Percentiles rank a stretch among this genome's conserved stretches.
phyloP scores from a whole-genome alignment of 2,888 invertebrate genomes.

The Melinaea menophilus region DNA sequence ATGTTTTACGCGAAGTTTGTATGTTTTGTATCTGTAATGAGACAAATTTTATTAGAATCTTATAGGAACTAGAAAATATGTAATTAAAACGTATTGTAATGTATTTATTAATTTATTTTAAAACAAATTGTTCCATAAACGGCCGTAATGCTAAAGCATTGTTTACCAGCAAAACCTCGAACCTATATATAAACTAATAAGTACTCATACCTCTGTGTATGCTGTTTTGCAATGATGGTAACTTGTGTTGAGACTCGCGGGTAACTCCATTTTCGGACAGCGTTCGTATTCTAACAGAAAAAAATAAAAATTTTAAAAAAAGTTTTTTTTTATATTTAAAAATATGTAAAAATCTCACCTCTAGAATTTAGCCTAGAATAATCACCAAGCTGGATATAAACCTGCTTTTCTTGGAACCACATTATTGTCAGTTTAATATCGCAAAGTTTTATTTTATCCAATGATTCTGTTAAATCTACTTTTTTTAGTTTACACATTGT shows the following conservation, averaged over 20 bases:
- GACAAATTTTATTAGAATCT: conserved; percentile 9
- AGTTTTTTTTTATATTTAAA: background rate
- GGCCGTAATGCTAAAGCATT: too few species aligned
- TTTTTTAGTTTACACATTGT: conserved; percentile 79
- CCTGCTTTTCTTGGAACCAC: conserved; percentile 61
- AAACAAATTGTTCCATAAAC: too few species aligned
- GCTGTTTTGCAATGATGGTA: conserved; percentile 54
- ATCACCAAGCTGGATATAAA: conserved; percentile 57
- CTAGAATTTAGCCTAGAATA: conserved; percentile 57
- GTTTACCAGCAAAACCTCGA: too few species aligned
- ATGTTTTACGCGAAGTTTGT: conserved; percentile 57
- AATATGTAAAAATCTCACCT: conserved; percentile 44
- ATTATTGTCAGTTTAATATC: conserved; percentile 49
- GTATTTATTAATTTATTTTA: too few species aligned
- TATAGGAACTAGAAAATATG: background rate
- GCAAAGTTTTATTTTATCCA: conserved; percentile 52
- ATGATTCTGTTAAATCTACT: conserved; percentile 72
- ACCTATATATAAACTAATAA: background rate
- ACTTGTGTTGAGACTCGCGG: conserved; percentile 49
- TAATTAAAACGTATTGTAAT: conserved; percentile 6
- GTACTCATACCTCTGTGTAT: conserved; percentile 50
- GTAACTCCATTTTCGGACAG: conserved; percentile 48
- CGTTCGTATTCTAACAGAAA: conserved; percentile 57
- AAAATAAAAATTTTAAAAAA: background rate
- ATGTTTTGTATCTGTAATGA: conserved; percentile 52